phyloP scores from a whole-genome alignment of 2,113 vertebrate genomes.

The Carassius auratus region DNA sequence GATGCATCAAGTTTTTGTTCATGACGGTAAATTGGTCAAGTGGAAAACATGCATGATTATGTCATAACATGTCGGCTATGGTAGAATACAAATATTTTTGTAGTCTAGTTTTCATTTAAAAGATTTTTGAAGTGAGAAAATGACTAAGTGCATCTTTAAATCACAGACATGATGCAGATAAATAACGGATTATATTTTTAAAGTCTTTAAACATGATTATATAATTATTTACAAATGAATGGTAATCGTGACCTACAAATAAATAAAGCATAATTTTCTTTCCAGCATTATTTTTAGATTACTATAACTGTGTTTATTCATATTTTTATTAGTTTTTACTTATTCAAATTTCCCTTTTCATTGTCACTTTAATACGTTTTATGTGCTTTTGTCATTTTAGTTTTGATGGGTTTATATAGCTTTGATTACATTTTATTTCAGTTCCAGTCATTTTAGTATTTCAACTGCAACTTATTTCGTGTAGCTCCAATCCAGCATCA shows the following conservation, averaged over 20 bases:
- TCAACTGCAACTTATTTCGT: too few relatives aligned
- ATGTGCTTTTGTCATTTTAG: neutral
- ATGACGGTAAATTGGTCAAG: neutral
- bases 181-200: too few relatives aligned
- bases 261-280: neutral
- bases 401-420: neutral
- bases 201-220: too few relatives aligned
- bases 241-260: neutral
- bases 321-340: neutral
- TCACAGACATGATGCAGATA: neutral
- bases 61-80: neutral
- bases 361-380: neutral
- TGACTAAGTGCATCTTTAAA: neutral
- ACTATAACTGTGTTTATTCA: neutral
- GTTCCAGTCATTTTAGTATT: too few relatives aligned
- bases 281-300: neutral
- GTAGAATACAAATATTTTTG: neutral
- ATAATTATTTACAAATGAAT: neutral
- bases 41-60: neutral
- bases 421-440: neutral
- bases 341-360: too few relatives aligned
- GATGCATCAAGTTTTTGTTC: neutral
- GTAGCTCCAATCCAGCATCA: too few relatives aligned
- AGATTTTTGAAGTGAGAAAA: neutral
- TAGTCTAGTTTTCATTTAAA: too few relatives aligned